A percentile compares a stretch with the other conserved stretches of the same genome.
phyloP scores from a whole-genome alignment of 2,113 vertebrate species.

The Anas platyrhynchos region DNA sequence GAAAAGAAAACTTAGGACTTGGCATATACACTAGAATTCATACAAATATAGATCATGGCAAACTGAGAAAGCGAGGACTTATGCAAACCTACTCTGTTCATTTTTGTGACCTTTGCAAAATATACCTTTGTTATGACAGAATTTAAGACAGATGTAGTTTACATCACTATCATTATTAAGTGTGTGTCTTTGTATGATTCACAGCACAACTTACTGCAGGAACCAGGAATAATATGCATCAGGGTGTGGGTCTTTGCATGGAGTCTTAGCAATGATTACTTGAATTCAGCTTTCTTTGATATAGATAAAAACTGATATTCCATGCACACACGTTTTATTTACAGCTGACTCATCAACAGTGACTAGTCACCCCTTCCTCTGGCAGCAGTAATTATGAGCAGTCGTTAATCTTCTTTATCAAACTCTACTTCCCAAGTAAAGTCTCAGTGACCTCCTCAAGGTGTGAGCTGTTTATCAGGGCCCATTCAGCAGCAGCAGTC shows the following conservation, averaged over 20 bases:
- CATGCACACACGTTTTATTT: constrained; percentile 82
- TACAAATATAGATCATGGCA: constrained; percentile 62
- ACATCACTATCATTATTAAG: constrained; percentile 76
- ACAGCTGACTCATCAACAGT: constrained; percentile 76
- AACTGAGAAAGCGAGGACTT: constrained; percentile 64
- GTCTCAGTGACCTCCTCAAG: constrained; percentile 67
- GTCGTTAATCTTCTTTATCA: constrained; percentile 60
- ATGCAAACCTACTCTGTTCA: constrained; percentile 49
- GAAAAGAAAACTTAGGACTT: constrained; percentile 61
- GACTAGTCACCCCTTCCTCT: constrained; percentile 57
- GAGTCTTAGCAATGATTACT: constrained; percentile 66
- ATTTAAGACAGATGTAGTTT: constrained; percentile 67
- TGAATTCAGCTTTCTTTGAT: constrained; percentile 74
- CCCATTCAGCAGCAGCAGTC: constrained; percentile 80
- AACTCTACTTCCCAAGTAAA: constrained; percentile 53
- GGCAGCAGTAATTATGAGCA: constrained; percentile 65
- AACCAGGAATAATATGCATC: constrained; percentile 73
- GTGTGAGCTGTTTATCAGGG: constrained; percentile 67
- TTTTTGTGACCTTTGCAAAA: constrained; percentile 61
- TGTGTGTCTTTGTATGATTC: constrained; percentile 79
- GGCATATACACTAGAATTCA: constrained; percentile 65
- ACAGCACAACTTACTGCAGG: constrained; percentile 81
- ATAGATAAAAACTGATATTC: constrained; percentile 75
- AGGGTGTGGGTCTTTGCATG: constrained; percentile 64
- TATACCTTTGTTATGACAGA: constrained; percentile 41